Base-by-base conservation (phyloP, 2,888 invertebrate species). In the Scaptomyza reducta region DNA sequence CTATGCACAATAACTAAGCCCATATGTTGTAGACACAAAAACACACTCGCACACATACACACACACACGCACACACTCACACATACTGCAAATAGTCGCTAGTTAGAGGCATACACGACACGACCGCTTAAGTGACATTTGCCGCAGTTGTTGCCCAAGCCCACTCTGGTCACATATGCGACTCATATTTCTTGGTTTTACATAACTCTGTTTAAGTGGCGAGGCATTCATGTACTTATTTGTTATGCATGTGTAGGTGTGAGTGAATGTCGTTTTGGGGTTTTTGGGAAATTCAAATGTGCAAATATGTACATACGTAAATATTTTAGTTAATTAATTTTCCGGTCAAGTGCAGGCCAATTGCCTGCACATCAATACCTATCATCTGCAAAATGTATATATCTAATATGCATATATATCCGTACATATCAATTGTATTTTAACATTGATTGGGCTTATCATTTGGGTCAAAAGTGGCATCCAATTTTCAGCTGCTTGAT, bases 241-340 rank as follows among this genome's bases (percentile, higher is more conserved):
- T 49, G 49, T 33, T 56, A 51, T 44, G 18, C 53, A 33, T 33
- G n/a, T 44, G 10, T 6, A 2, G 50, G 25, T 42, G n/a, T 65
- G 40, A 45, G 18, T 54, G 49, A 29, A 10, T 31, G 25, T 45
- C 33, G 27, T 31, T 47, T 65, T 33, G 33, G 33, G 14, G 38
- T 45, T 74, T 61, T 61, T 67, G 55, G 60, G 46, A 59, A 16
- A 40, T 42, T 67, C 60, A 11, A 54, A 53, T 57, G 35, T 50
- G 41, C 47, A 65, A 61, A 68, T 65, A 73, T 64, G 53, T 49
- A 74, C 63, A 58, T 67, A 53, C 64, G 44, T 53, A 71, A 66
- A 61, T 67, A 83, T 86, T 83, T 86, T 74, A 86, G 83, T 86
- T 84, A 86, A 86, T 84, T 84, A 84, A 84, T 84, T 84, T 84